Evolutionary conservation across 2,113 vertebrate genomes (phyloP).

Genomic region (Pituophis catenifer): DNA sequence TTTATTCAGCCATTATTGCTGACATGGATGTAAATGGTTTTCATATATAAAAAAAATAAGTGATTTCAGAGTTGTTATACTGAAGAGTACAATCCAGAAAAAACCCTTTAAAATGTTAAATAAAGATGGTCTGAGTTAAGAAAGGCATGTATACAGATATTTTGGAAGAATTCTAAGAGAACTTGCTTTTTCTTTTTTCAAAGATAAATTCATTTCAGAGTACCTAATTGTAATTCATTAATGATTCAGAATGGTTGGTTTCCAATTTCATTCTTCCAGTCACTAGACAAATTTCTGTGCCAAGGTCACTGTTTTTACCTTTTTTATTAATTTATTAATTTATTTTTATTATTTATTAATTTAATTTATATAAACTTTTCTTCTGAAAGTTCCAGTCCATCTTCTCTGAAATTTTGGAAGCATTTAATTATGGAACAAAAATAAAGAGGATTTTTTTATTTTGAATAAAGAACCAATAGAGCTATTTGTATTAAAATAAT

Average conservation of each 20-base stretch:
- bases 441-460: neutral
- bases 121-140: neutral
- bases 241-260: conserved; percentile 83
- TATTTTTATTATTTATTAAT: too few species aligned
- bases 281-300: conserved; percentile 69
- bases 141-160: neutral
- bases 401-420: conserved; percentile 16
- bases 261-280: conserved; percentile 76
- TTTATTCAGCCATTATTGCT: neutral
- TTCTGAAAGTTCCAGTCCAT: conserved; percentile 21
- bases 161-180: conserved; percentile 25
- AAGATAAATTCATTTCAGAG: conserved; percentile 36
- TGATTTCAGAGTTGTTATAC: neutral
- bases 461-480: neutral
- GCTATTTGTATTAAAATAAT: neutral
- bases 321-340: neutral
- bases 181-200: neutral
- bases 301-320: conserved; percentile 78
- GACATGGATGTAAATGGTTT: neutral
- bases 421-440: conserved; percentile 25
- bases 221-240: conserved; percentile 71
- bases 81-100: neutral
- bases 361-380: neutral
- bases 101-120: neutral
- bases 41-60: neutral